Base-by-base conservation (phyloP, 2,888 invertebrate genomes). In the Mythimna loreyi region DNA sequence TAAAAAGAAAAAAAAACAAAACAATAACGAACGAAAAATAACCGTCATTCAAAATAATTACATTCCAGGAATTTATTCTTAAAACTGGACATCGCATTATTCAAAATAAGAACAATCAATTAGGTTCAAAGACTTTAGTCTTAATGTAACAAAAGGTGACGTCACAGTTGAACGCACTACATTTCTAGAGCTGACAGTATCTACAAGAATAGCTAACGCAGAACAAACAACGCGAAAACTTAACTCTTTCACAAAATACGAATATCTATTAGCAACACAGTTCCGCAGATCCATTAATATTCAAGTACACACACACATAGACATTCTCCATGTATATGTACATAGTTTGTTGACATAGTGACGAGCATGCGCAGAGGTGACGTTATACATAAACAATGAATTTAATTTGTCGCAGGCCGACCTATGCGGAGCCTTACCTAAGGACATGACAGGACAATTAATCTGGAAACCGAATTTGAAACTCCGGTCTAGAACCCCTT, bases 311-410 rank as follows among this genome's bases (percentile, higher is more conserved):
- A 82, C 78, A 78, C 69, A 74, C 72, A 78, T 83, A 78, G 63
- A 56, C 43, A 61, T 11, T 53, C 70, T 66, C 63, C 70, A 67
- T 75, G 76, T 81, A 75, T 79, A 83, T 75, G 72, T 81, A 85
- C 83, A 82, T 82, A 89, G 84, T 82, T 92, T 93, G 95, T 95
- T 95, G 94, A 94, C 95, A 94, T 93, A 90, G 88, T 84, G 85
- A 90, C 86, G 92, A 84, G 91, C 94, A 95, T 95, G 95, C 95
- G 95, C 94, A 92, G 77, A 87, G 78, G 80, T 69, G 75, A 86
- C 85, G 83, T 85, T 90, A 92, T 93, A 89, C 91, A 93, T 93
- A 93, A 93, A 94, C 93, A 94, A 94, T 93, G 92, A 90, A 87
- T 88, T 90, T 86, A 88, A 89, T 85, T 89, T 88, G 87, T 82